Evolutionary conservation across 2,888 invertebrate species (phyloP).

Genomic region (Chloroclysta siterata): DNA sequence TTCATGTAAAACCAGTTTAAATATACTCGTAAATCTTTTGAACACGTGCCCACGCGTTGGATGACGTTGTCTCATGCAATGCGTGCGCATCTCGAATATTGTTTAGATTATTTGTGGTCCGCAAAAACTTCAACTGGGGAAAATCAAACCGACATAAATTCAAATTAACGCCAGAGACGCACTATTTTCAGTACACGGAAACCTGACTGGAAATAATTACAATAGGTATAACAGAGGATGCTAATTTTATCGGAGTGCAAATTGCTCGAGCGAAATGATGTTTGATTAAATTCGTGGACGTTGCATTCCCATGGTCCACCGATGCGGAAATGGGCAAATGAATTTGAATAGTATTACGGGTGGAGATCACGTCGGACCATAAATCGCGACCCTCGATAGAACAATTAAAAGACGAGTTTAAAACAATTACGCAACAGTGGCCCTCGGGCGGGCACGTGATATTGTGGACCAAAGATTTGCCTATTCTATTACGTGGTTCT

Average conservation of each 20-base stretch:
- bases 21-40: slow-evolving; percentile 80
- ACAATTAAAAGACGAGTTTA: slow-evolving; percentile 84
- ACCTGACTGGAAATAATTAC: slow-evolving; percentile 27
- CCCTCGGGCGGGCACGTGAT: slow-evolving; percentile 75
- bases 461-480: slow-evolving; percentile 54
- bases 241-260: slow-evolving; percentile 63
- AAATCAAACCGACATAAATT: slow-evolving; percentile 13
- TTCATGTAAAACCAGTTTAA: slow-evolving; percentile 82
- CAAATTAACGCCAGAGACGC: background rate
- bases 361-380: slow-evolving; percentile 80
- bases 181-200: slow-evolving; percentile 13
- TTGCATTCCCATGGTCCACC: slow-evolving; percentile 74
- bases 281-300: slow-evolving; percentile 76
- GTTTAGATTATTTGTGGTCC: slow-evolving; percentile 28
- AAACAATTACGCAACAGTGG: slow-evolving; percentile 83
- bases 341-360: slow-evolving; percentile 74
- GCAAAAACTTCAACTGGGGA: slow-evolving; percentile 20
- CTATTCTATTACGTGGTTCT: slow-evolving; percentile 17
- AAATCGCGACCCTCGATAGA: slow-evolving; percentile 81
- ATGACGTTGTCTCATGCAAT: slow-evolving; percentile 60
- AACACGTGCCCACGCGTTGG: slow-evolving; percentile 68
- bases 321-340: slow-evolving; percentile 81
- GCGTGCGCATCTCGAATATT: slow-evolving; percentile 43
- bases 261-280: slow-evolving; percentile 59
- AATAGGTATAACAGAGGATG: slow-evolving; percentile 43